A percentile compares a stretch with the other conserved stretches of the same genome.
These are phyloP conservation scores for western clawed frog (Xenopus tropicalis) DNA, from an alignment of 2,113 vertebrate species.

Conservation along the genomic window DNA sequence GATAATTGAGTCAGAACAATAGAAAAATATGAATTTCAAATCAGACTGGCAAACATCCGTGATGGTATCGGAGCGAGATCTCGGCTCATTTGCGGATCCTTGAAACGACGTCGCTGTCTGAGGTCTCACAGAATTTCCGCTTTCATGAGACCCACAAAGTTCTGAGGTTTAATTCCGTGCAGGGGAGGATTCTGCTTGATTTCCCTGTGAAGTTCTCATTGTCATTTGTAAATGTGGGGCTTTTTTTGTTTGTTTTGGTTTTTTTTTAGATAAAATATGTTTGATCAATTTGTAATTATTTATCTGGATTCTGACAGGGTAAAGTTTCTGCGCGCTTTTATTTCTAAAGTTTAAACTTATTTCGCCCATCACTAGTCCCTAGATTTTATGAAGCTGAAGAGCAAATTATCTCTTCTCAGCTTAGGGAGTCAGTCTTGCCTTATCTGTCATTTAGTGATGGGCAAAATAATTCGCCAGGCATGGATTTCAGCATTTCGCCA, in stretches of 20 bases:
- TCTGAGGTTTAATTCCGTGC: slow-evolving; percentile 32
- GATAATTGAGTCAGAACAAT: slow-evolving; percentile 45
- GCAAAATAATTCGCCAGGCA: too few species aligned
- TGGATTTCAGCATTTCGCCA: too few species aligned
- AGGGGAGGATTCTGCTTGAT: slow-evolving; percentile 7
- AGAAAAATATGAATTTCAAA: slow-evolving; percentile 46
- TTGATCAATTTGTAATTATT: slow-evolving; percentile 45
- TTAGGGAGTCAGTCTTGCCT: too few species aligned
- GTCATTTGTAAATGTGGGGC: slow-evolving; percentile 35
- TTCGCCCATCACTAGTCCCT: too few species aligned
- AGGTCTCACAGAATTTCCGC: slow-evolving; percentile 1
- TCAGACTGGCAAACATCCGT: slow-evolving; percentile 23
- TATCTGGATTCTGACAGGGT: slow-evolving; percentile 34
- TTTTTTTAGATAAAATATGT: slow-evolving; percentile 17
- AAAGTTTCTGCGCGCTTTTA: slow-evolving; percentile 5
- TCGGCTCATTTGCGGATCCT: slow-evolving; percentile 35
- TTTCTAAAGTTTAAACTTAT: too few species aligned
- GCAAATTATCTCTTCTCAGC: too few species aligned
- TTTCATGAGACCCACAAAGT: slow-evolving; percentile 29
- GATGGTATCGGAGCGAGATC: slow-evolving; percentile 11
- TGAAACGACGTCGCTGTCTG: slow-evolving; percentile 30
- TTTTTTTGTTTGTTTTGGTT: too few species aligned
- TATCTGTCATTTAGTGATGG: too few species aligned
- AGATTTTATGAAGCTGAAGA: too few species aligned
- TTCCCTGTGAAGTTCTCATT: slow-evolving; percentile 37